Percentiles rank a stretch among this genome's conserved stretches.
These are phyloP conservation scores for Chaetorhynchus papuensis DNA, from an alignment of 2,113 vertebrate species.

Conservation along the genomic window DNA sequence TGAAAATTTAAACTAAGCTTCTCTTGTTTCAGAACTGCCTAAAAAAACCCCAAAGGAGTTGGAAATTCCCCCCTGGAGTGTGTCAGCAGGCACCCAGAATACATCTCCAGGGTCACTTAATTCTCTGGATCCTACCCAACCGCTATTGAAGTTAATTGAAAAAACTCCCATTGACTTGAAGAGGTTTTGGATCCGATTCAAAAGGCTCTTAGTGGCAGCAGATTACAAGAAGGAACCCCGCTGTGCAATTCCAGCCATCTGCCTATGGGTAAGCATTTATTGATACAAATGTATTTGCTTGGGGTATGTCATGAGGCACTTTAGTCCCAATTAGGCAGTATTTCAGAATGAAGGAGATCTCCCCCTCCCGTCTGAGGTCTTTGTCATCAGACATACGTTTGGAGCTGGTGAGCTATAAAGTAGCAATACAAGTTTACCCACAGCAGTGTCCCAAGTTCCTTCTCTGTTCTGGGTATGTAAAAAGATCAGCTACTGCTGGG, in stretches of 20 bases:
- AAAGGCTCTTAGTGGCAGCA: neutral
- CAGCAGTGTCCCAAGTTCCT: neutral
- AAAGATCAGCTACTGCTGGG: neutral
- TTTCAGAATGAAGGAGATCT: neutral
- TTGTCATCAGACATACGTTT: neutral
- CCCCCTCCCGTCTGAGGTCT: neutral
- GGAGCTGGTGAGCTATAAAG: neutral
- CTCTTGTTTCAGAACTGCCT: neutral
- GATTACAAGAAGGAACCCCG: constrained; percentile 11
- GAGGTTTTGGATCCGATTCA: constrained; percentile 26
- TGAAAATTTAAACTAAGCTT: neutral
- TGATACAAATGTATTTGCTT: neutral
- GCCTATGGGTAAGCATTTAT: constrained; percentile 13
- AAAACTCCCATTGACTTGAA: constrained; percentile 2
- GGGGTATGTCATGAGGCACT: neutral
- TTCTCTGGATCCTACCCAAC: neutral
- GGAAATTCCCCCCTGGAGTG: neutral
- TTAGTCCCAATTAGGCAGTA: neutral
- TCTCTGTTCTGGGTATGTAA: neutral
- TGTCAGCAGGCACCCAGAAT: neutral
- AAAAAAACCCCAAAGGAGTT: neutral
- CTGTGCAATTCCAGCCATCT: constrained; percentile 28
- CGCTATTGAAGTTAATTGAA: constrained; percentile 31
- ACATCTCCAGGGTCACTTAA: neutral
- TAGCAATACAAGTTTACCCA: neutral